phyloP scores from a whole-genome alignment of 2,888 invertebrate genomes.

The Neoitamus cyanurus region DNA sequence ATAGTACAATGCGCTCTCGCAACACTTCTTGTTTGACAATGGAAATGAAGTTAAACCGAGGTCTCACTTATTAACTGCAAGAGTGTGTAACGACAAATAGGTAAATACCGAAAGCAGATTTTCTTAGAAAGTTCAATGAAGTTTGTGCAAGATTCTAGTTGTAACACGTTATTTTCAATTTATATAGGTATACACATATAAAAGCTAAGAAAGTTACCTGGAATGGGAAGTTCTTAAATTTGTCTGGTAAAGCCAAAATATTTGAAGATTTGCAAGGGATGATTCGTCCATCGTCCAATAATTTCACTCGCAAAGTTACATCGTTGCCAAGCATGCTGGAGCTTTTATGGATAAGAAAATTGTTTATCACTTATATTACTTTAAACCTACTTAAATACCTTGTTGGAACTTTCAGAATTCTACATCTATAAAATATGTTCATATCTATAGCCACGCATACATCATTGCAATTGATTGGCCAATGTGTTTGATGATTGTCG shows the following conservation, averaged over 20 bases:
- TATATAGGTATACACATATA: neutral
- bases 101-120: too few relatives aligned
- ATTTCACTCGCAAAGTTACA: conserved; percentile 64
- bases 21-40: too few relatives aligned
- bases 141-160: too few relatives aligned
- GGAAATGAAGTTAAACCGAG: too few relatives aligned
- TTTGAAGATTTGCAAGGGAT: conserved; percentile 65
- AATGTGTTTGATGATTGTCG: conserved; percentile 56
- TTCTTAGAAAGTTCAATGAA: too few relatives aligned
- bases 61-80: too few relatives aligned
- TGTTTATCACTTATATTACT: conserved; percentile 48
- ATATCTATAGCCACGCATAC: conserved; percentile 70
- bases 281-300: conserved; percentile 72
- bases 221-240: conserved; percentile 67
- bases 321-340: conserved; percentile 50
- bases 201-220: conserved; percentile 59
- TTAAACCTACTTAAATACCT: conserved; percentile 53
- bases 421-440: conserved; percentile 70
- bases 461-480: conserved; percentile 69
- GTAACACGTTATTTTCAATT: too few relatives aligned
- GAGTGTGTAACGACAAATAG: too few relatives aligned
- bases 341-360: neutral
- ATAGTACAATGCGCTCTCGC: too few relatives aligned
- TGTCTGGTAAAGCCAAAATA: conserved; percentile 69
- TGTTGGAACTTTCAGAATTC: conserved; percentile 65